Conservation (phyloP, 2,113 vertebrate genomes). For the human region DNA sequence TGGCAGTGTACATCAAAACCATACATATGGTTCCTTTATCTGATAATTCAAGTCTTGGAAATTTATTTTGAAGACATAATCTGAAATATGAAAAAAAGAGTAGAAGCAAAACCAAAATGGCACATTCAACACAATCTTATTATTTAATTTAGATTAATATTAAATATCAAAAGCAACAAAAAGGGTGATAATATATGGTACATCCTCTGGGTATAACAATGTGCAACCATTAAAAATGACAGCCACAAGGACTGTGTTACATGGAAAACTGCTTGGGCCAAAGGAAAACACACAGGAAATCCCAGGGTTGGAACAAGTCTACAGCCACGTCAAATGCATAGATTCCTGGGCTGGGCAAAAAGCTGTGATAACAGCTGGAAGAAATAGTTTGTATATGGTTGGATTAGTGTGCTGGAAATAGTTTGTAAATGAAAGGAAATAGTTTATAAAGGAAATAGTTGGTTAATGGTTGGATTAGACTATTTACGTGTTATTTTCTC, state of each 20-base stretch:
- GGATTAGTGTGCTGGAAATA: neutral
- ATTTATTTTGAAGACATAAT: constrained; percentile 1
- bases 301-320: neutral
- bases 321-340: neutral
- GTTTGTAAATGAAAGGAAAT: neutral
- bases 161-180: neutral
- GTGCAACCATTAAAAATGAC: neutral
- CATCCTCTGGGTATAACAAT: neutral
- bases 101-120: neutral
- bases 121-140: neutral
- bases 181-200: neutral
- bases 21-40: neutral
- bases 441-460: neutral
- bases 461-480: neutral
- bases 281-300: neutral
- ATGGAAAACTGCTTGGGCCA: neutral
- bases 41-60: neutral
- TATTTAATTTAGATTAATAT: neutral
- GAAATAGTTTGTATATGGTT: neutral
- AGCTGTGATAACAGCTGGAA: no score
- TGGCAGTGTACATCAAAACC: neutral
- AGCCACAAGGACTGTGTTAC: neutral
- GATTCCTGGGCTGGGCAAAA: neutral
- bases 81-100: neutral
- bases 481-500: neutral